Evolutionary conservation across 2,888 invertebrate species (phyloP).

Genomic region (Anodontia alba): DNA sequence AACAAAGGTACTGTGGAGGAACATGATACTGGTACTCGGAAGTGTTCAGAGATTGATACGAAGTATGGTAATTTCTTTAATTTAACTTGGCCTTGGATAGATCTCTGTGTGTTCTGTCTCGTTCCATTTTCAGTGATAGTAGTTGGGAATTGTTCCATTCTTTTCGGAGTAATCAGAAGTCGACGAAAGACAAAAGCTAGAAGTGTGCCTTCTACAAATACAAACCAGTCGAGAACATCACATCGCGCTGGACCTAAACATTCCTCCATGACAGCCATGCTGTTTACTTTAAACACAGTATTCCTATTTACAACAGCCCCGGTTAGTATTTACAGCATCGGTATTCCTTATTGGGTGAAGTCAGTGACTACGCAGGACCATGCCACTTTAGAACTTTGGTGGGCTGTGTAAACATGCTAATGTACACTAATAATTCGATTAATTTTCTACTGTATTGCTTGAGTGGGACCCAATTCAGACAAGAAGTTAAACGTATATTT

Average conservation of each 20-base stretch:
- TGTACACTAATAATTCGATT: constrained; percentile 76
- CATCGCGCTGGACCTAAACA: constrained; percentile 26
- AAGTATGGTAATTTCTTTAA: constrained; percentile 59
- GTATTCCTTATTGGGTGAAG: constrained; percentile 52
- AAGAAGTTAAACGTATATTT: constrained; percentile 52
- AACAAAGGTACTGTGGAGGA: constrained; percentile 18
- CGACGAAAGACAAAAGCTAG: constrained; percentile 41
- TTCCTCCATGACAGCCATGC: constrained; percentile 73
- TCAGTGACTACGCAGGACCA: background rate
- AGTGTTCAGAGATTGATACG: constrained; percentile 44
- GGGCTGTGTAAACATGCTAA: constrained; percentile 71
- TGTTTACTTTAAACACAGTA: constrained; percentile 71
- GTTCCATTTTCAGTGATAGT: constrained; percentile 74
- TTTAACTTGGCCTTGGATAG: constrained; percentile 78
- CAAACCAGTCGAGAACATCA: background rate
- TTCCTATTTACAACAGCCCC: constrained; percentile 72
- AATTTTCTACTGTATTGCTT: constrained; percentile 77
- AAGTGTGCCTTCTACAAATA: background rate
- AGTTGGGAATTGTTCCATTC: constrained; percentile 72
- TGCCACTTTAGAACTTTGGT: constrained; percentile 56
- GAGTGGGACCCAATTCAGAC: constrained; percentile 75
- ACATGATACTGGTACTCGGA: background rate
- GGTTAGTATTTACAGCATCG: constrained; percentile 68
- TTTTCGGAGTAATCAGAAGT: constrained; percentile 64
- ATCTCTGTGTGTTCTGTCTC: constrained; percentile 72